Conservation (phyloP, 1,140 invertebrate species). For the Adelges cooleyi region DNA sequence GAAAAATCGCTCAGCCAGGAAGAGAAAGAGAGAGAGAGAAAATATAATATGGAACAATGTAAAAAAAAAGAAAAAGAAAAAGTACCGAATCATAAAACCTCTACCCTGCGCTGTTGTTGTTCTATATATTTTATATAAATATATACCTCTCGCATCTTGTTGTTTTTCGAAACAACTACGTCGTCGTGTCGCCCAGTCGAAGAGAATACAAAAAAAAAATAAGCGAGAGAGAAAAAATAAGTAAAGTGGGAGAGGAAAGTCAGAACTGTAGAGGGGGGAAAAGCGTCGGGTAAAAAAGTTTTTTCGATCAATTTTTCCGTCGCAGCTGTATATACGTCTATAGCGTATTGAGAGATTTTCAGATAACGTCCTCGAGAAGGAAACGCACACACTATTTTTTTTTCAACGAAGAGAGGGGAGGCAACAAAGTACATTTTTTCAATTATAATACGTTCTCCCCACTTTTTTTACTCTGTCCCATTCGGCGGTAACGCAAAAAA, state of each 20-base stretch:
- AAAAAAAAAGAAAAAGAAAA: conserved; percentile 15
- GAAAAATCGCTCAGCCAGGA: conserved; percentile 23
- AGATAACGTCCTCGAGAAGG: neutral
- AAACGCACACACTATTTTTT: neutral
- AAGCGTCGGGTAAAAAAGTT: conserved; percentile 11
- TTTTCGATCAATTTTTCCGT: conserved; percentile 29
- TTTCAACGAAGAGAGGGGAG: too few species aligned
- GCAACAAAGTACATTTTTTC: too few species aligned
- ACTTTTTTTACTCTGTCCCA: too few species aligned
- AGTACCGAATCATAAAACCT: conserved; percentile 27
- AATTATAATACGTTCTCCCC: too few species aligned
- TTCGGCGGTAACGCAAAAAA: too few species aligned
- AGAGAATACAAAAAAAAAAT: neutral
- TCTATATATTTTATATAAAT: too few species aligned
- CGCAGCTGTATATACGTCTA: conserved; percentile 2
- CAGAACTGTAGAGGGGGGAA: neutral
- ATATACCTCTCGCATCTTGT: conserved; percentile 6
- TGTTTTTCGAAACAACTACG: conserved; percentile 6
- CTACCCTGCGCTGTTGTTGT: conserved; percentile 14
- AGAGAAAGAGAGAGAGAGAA: neutral
- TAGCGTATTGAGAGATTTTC: conserved; percentile 16
- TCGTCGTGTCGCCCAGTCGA: neutral
- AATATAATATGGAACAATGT: conserved; percentile 3
- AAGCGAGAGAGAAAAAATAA: neutral
- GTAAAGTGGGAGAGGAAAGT: neutral